Percentiles rank a stretch among this genome's conserved stretches.
Conservation (phyloP, 1,140 invertebrate genomes). For the Notospermus geniculatus region DNA sequence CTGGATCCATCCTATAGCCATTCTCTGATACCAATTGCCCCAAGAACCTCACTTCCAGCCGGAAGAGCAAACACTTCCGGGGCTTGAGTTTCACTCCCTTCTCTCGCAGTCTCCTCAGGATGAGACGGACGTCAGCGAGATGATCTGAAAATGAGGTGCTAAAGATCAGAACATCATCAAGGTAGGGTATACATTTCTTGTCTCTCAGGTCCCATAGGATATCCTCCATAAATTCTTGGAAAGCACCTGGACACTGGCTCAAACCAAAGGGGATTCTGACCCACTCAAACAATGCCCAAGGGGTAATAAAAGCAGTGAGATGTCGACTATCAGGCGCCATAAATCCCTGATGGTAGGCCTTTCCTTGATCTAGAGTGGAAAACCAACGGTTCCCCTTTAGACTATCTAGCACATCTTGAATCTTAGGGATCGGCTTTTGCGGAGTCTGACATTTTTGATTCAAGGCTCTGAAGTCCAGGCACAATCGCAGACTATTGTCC, state of each 20-base stretch:
- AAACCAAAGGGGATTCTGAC: slow-evolving; percentile 24
- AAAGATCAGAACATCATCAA: slow-evolving; percentile 26
- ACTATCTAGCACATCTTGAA: slow-evolving; percentile 21
- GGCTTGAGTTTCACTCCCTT: slow-evolving; percentile 29
- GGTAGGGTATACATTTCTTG: slow-evolving; percentile 18
- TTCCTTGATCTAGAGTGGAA: slow-evolving; percentile 19
- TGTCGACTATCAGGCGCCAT: slow-evolving; percentile 12
- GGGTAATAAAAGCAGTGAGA: slow-evolving; percentile 25
- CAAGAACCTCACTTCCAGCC: slow-evolving; percentile 14
- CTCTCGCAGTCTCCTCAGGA: slow-evolving; percentile 45
- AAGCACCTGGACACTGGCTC: slow-evolving; percentile 20
- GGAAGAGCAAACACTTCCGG: slow-evolving; percentile 24
- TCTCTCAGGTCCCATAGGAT: slow-evolving; percentile 14
- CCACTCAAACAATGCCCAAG: slow-evolving; percentile 22
- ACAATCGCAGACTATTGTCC: slow-evolving; percentile 22
- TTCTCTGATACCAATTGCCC: slow-evolving; percentile 25
- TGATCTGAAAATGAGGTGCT: slow-evolving; percentile 16
- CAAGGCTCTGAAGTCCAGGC: slow-evolving; percentile 23
- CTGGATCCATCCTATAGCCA: slow-evolving; percentile 44
- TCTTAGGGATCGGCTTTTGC: slow-evolving; percentile 17
- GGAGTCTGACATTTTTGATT: slow-evolving; percentile 15
- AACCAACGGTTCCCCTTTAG: slow-evolving; percentile 18
- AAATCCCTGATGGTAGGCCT: slow-evolving; percentile 25
- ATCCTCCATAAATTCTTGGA: slow-evolving; percentile 25
- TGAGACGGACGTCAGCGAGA: slow-evolving; percentile 30